phyloP scores from a whole-genome alignment of 2,888 invertebrate genomes.

The Latrodectus elegans region DNA sequence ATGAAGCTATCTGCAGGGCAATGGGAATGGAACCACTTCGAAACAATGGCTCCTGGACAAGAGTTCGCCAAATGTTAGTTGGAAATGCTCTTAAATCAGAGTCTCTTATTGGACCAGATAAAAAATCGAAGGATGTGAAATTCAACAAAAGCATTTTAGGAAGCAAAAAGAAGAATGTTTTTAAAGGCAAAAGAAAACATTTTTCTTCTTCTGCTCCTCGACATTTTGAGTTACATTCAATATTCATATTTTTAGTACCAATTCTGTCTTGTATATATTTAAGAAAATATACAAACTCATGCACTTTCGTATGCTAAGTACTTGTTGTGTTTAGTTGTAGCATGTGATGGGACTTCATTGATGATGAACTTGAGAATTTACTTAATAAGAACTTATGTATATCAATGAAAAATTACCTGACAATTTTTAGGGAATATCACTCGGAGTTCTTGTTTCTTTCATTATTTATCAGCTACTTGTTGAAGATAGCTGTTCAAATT shows the following conservation, averaged over 20 bases:
- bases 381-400: too few relatives aligned
- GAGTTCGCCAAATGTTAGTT: conserved; percentile 33
- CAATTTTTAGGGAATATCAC: too few relatives aligned
- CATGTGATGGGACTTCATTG: too few relatives aligned
- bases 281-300: too few relatives aligned
- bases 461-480: too few relatives aligned
- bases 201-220: conserved; percentile 5
- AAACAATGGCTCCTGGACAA: conserved; percentile 70
- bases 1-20: conserved; percentile 67
- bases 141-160: conserved; percentile 41
- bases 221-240: neutral
- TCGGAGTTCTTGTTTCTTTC: too few relatives aligned
- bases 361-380: too few relatives aligned
- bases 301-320: too few relatives aligned
- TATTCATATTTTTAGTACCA: neutral
- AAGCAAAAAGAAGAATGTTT: conserved; percentile 49
- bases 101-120: conserved; percentile 52
- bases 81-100: conserved; percentile 58
- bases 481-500: too few relatives aligned
- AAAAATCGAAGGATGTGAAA: conserved; percentile 35
- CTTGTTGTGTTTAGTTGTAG: too few relatives aligned
- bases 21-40: conserved; percentile 68
- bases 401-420: too few relatives aligned
- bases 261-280: neutral
- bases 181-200: conserved; percentile 59